phyloP scores from a whole-genome alignment of 2,797 vertebrate genomes.

The Etheostoma nigrum region DNA sequence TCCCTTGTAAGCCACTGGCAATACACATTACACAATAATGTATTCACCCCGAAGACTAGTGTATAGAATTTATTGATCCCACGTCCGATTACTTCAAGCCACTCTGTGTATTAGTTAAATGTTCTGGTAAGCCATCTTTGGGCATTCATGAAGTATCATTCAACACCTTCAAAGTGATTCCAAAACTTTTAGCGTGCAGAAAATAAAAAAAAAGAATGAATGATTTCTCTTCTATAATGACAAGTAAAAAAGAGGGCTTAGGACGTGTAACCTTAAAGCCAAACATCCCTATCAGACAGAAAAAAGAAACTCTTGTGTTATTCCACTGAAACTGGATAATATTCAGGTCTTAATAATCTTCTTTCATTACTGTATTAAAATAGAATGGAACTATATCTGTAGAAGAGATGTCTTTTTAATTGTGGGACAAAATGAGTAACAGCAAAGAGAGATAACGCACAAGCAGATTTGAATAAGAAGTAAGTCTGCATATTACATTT shows the following conservation, averaged over 20 bases:
- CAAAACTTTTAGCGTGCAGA: neutral
- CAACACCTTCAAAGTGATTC: neutral
- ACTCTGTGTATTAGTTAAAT: slow-evolving; percentile 32
- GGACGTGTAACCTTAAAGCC: slow-evolving; percentile 12
- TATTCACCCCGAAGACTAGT: slow-evolving; percentile 18
- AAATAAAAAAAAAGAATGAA: slow-evolving; percentile 25
- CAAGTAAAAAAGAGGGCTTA: slow-evolving; percentile 8
- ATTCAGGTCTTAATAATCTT: slow-evolving; percentile 29
- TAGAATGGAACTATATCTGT: slow-evolving; percentile 25
- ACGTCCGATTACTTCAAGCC: slow-evolving; percentile 36
- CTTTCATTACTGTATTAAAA: slow-evolving; percentile 36
- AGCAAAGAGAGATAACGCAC: slow-evolving; percentile 38
- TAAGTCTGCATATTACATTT: slow-evolving; percentile 42
- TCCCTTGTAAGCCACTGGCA: slow-evolving; percentile 29
- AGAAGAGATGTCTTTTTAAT: slow-evolving; percentile 28
- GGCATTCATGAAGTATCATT: slow-evolving; percentile 19
- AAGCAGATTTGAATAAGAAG: slow-evolving; percentile 50
- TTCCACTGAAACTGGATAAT: slow-evolving; percentile 30
- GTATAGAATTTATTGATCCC: slow-evolving; percentile 13
- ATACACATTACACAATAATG: neutral
- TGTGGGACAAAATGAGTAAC: slow-evolving; percentile 12
- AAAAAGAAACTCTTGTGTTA: slow-evolving; percentile 7
- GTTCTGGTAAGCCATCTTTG: neutral
- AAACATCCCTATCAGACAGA: neutral
- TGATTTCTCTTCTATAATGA: neutral